Base-by-base conservation (phyloP, 2,888 invertebrate genomes). In the Plebejus argus region DNA sequence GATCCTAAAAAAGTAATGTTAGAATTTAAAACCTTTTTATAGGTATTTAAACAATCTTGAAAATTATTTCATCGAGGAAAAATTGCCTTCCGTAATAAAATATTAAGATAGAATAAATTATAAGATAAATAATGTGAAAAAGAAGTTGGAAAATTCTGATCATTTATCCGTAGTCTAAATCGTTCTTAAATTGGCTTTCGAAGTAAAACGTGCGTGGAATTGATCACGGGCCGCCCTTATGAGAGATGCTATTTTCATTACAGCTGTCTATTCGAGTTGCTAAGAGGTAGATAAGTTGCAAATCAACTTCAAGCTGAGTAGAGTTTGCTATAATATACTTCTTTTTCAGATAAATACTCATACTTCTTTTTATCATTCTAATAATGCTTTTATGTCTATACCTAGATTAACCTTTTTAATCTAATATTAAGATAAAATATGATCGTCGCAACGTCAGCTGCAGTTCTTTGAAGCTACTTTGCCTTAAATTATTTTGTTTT, bases 151-250 rank as follows among this genome's bases (percentile, higher is more conserved):
- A 66, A 33, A 66, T 66, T 66, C 18, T 66, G 66, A 66, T 66
- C 66, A 33, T 66, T 66, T 66, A 23, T 66, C 66, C 28, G 66
- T 66, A 66, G 66, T 15, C 66, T 66, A 66, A 66, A 66, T 66
- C 66, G 66, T 66, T 18, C 66, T 33, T 66, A 66, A 66, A 66
- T 66, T 66, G 66, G 66, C 28, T 66, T 66, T 66, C 66, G 28
- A 23, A 66, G 66, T 33, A 7, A 33, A 15, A 66, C 66, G 66
- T 66, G 66, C 28, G 66, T 66, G 66, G 66, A 33, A 66, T 66
- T 66, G 15, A 66, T 66, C 66, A 66, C 18, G 28, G 66, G 28
- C 15, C 18, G 28, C 4, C 66, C 23, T 66, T 33, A 33, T 66
- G 66, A 33, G 66, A 33, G 28, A 28, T 28, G 66, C 66, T 66